phyloP scores from a whole-genome alignment of 2,113 vertebrate genomes.

The Apeltes quadracus region DNA sequence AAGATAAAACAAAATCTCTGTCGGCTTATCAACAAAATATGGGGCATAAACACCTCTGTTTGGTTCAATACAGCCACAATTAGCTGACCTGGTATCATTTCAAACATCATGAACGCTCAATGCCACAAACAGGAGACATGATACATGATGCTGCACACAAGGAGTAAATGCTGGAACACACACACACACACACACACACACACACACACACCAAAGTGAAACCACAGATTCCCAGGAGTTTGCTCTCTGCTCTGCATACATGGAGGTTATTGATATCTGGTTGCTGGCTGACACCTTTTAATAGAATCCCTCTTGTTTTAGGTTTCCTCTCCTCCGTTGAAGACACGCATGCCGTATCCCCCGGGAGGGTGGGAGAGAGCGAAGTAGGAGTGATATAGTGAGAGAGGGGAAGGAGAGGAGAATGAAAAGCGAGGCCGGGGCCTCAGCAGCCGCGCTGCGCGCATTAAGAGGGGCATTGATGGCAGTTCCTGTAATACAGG shows the following conservation, averaged over 20 bases:
- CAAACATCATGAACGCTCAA: constrained; percentile 66
- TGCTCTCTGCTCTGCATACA: constrained; percentile 69
- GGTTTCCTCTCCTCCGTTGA: constrained; percentile 71
- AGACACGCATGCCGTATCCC: constrained; percentile 57
- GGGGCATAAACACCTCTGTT: constrained; percentile 28
- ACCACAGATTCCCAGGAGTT: constrained; percentile 71
- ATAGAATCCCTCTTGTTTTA: constrained; percentile 78
- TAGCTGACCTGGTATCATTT: constrained; percentile 69
- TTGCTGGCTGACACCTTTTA: constrained; percentile 81
- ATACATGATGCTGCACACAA: constrained; percentile 61
- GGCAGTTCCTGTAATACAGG: constrained; percentile 77
- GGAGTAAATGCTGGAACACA: constrained; percentile 53
- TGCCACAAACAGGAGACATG: constrained; percentile 69
- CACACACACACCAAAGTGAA: constrained; percentile 61
- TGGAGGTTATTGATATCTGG: constrained; percentile 79
- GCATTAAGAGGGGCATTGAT: constrained; percentile 74
- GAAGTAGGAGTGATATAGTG: constrained; percentile 6
- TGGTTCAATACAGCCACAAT: constrained; percentile 64
- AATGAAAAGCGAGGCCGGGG: constrained; percentile 37
- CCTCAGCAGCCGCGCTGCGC: constrained; percentile 51
- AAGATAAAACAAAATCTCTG: constrained; percentile 11
- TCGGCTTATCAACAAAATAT: constrained; percentile 35
- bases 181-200: constrained; percentile 1
- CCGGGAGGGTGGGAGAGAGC: constrained; percentile 10
- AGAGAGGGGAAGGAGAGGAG: constrained; percentile 26